Base-by-base conservation (phyloP, 1,140 invertebrate genomes). In the Drosophila pruinosa region DNA sequence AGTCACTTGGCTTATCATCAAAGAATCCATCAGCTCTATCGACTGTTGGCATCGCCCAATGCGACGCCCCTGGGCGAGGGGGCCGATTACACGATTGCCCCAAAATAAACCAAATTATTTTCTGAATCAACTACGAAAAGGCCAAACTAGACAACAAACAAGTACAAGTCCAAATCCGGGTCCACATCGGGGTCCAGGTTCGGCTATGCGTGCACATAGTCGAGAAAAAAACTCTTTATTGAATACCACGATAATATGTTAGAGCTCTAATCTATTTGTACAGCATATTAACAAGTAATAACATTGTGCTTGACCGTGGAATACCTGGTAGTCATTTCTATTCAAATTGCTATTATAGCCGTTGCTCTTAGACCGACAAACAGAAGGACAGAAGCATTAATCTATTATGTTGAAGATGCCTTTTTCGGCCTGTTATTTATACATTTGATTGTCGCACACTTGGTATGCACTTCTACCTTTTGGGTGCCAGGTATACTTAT, bases 1-100 rank as follows among this genome's bases (percentile, higher is more conserved):
- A 26, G 31, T 22, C 24, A 41, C 12, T 59, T 21, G 17, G 15
- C 47, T 72, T 89, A 89, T 89, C 83, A 78, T 83, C 85, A 89
- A 89, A 89, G 80, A 78, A 85, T 89, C 70, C 83, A 89, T 89
- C 83, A 77, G 70, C 54, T 26, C 34, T 72, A 89, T 80, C 80
- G 38, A 41, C 19, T 41, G n/a, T 70, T 75, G 85, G 85, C 85
- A 85, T 80, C 85, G 36, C 47, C 43, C 63, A 59, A 47, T 50
- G 50, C 53, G 57, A 52, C 26, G 61, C 17, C 28, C 38, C 2
- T 34, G 28, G 7, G 7, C 26, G 28, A 34, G 7, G 28, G 34
- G 48, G 31, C 19, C 56, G 38, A 67, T 56, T 57, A 69, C 8
- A 68, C n/a, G n/a, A n/a, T n/a, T n/a, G n/a, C 43, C 36, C 73